Evolutionary conservation across 2,113 vertebrate species (phyloP).

Genomic region (Syrmaticus mikado): DNA sequence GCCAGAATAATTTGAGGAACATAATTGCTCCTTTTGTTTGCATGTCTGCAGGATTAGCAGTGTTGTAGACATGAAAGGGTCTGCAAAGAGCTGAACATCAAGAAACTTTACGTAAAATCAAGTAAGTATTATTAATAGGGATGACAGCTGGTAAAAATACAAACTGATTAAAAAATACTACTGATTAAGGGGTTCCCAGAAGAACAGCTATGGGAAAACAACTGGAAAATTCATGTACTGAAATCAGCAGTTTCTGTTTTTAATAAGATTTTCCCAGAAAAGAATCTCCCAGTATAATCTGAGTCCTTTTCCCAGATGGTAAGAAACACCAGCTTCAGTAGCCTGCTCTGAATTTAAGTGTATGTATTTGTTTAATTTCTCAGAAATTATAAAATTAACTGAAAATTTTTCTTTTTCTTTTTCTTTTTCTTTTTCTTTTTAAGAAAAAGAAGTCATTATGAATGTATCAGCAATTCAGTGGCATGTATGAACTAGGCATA

Average conservation of each 20-base stretch:
- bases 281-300: neutral
- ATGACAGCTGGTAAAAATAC: neutral
- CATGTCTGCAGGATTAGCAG: neutral
- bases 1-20: neutral
- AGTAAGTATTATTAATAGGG: constrained; percentile 20
- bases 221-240: constrained; percentile 46
- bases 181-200: constrained; percentile 16
- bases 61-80: neutral
- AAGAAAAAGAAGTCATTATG: neutral
- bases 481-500: neutral
- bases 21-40: neutral
- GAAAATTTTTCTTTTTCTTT: too few species aligned
- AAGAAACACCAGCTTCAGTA: neutral
- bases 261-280: constrained; percentile 41
- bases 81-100: neutral
- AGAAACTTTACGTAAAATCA: neutral
- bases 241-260: constrained; percentile 39
- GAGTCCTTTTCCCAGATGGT: constrained; percentile 6
- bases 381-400: neutral
- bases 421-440: too few species aligned
- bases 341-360: constrained; percentile 6
- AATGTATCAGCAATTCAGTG: neutral
- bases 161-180: constrained; percentile 17
- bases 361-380: neutral
- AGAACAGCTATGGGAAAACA: constrained; percentile 11